A percentile compares a stretch with the other conserved stretches of the same genome.
phyloP scores from a whole-genome alignment of 2,797 vertebrate species.

The Phataginus tetradactyla region DNA sequence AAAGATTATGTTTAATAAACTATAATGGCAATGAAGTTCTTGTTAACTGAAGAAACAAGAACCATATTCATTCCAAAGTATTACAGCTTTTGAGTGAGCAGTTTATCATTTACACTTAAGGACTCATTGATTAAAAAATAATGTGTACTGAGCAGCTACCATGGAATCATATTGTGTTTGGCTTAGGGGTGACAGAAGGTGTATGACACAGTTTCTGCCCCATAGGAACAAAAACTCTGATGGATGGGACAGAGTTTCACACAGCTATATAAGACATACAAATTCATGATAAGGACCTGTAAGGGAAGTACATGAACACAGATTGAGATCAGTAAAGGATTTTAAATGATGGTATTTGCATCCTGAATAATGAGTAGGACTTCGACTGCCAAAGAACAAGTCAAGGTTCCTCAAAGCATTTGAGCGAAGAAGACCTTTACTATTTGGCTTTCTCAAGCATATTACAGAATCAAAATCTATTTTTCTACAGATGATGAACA shows the following conservation, averaged over 20 bases:
- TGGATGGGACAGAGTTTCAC: neutral
- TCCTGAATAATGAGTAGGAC: neutral
- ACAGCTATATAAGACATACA: neutral
- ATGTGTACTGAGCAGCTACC: neutral
- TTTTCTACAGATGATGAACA: neutral
- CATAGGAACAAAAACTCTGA: neutral
- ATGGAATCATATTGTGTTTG: neutral
- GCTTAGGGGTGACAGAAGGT: neutral
- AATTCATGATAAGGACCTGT: neutral
- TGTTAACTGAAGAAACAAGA: neutral
- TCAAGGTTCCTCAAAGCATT: neutral
- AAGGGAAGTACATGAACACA: neutral
- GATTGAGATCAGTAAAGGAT: neutral
- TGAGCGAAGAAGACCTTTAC: neutral
- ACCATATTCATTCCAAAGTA: neutral
- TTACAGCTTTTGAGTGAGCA: neutral
- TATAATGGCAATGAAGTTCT: neutral
- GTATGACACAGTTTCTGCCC: neutral
- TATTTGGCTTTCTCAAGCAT: neutral
- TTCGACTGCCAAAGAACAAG: neutral
- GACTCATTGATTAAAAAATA: neutral
- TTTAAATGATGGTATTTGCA: neutral
- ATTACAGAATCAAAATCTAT: neutral
- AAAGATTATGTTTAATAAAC: neutral
- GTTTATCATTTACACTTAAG: neutral